Evolutionary conservation across 2,113 vertebrate genomes (phyloP).

Genomic region (Dicentrarchus labrax): DNA sequence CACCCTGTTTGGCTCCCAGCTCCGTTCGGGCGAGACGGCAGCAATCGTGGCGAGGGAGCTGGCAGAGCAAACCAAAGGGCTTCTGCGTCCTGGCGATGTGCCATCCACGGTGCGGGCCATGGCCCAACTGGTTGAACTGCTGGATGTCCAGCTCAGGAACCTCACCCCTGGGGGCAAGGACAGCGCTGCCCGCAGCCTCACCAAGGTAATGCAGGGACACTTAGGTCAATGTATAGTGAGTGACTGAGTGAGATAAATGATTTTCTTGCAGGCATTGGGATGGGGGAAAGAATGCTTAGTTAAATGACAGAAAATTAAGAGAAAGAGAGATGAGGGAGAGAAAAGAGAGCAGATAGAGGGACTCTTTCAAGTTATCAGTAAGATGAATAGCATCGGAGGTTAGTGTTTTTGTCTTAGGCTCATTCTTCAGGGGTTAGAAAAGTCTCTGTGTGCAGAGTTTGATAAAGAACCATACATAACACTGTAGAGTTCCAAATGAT

Average conservation of each 20-base stretch:
- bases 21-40: slow-evolving; percentile 96
- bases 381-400: slow-evolving; percentile 34
- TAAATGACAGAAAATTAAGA: slow-evolving; percentile 17
- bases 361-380: slow-evolving; percentile 28
- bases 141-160: slow-evolving; percentile 96
- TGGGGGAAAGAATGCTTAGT: neutral
- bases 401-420: slow-evolving; percentile 35
- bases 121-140: slow-evolving; percentile 95
- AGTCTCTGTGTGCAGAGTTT: slow-evolving; percentile 40
- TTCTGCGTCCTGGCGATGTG: slow-evolving; percentile 94
- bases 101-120: slow-evolving; percentile 95
- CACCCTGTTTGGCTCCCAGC: slow-evolving; percentile 81
- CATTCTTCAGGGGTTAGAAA: slow-evolving; percentile 39
- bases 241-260: slow-evolving; percentile 15
- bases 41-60: slow-evolving; percentile 96
- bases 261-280: slow-evolving; percentile 9
- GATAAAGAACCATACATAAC: slow-evolving; percentile 45
- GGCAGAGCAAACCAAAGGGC: slow-evolving; percentile 93
- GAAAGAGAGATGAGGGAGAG: neutral
- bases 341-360: slow-evolving; percentile 19
- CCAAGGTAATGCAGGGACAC: slow-evolving; percentile 87
- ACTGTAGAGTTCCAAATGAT: slow-evolving; percentile 47
- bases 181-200: slow-evolving; percentile 95
- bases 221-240: slow-evolving; percentile 5
- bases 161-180: slow-evolving; percentile 97